These are phyloP conservation scores for Morelia viridis DNA, from an alignment of 2,797 vertebrate species.

Conservation along the genomic window DNA sequence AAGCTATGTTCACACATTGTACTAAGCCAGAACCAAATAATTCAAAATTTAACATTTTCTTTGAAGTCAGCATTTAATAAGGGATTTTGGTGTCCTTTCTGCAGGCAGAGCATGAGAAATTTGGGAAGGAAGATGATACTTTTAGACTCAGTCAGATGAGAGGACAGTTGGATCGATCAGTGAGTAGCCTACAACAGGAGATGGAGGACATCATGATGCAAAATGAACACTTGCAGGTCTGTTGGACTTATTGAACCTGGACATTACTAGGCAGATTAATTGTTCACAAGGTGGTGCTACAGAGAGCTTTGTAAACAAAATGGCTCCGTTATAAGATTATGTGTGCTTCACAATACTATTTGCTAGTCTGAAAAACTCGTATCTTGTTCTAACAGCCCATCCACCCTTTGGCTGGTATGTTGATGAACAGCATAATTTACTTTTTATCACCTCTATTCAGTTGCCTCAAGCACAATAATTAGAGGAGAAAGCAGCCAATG, in stretches of 20 bases:
- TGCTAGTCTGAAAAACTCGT: not conserved
- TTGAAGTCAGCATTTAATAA: not conserved
- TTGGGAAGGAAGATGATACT: constrained; percentile 68
- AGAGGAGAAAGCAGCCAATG: not conserved
- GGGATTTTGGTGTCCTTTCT: constrained; percentile 4
- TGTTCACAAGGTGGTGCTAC: not conserved
- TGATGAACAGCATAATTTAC: not conserved
- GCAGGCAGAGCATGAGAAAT: constrained; percentile 76
- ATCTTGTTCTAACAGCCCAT: not conserved
- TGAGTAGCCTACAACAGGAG: constrained; percentile 71
- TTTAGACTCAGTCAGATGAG: constrained; percentile 62
- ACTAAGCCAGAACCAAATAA: not conserved
- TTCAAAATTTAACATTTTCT: not conserved
- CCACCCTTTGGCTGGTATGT: not conserved
- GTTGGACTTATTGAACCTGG: not conserved
- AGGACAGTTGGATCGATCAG: constrained; percentile 64
- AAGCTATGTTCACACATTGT: not conserved
- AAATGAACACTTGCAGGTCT: constrained; percentile 75
- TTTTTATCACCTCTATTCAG: not conserved
- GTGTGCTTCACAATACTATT: not conserved
- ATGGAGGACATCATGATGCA: constrained; percentile 66
- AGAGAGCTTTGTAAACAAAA: not conserved
- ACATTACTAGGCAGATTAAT: not conserved
- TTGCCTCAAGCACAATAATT: not conserved
- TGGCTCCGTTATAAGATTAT: not conserved